phyloP scores from a whole-genome alignment of 2,888 invertebrate species.

The Aspidapion aeneum region DNA sequence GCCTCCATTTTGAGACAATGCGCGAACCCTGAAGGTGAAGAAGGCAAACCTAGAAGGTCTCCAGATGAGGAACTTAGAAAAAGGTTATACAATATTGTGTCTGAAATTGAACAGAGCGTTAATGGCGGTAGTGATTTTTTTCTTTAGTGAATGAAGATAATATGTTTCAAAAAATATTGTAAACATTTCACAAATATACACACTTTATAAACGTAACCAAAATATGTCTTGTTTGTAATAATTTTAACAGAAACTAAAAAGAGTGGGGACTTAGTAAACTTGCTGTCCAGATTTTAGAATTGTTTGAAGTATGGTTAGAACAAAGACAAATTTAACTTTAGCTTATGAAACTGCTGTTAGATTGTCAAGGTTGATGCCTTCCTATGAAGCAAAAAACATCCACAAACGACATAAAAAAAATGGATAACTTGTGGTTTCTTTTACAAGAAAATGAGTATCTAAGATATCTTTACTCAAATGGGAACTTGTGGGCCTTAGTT shows the following conservation, averaged over 20 bases:
- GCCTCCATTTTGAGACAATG: conserved; percentile 57
- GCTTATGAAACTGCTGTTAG: conserved; percentile 50
- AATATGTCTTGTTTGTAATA: conserved; percentile 51
- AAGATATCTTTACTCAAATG: conserved; percentile 61
- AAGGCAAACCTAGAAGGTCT: conserved; percentile 49
- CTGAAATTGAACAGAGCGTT: conserved; percentile 48
- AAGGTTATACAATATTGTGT: conserved; percentile 53
- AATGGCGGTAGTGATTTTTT: conserved; percentile 41
- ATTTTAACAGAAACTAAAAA: conserved; percentile 52
- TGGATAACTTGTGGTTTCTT: conserved; percentile 61
- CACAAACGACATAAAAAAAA: conserved; percentile 50
- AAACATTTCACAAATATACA: neutral
- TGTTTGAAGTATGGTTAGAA: conserved; percentile 56
- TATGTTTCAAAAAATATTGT: neutral
- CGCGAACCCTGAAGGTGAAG: conserved; percentile 53
- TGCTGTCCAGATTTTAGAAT: conserved; percentile 59
- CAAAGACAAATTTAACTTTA: too few relatives aligned
- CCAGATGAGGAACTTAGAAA: conserved; percentile 51
- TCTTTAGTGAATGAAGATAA: conserved; percentile 28
- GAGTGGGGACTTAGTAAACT: conserved; percentile 56
- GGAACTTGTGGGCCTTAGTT: conserved; percentile 61
- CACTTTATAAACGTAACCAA: neutral
- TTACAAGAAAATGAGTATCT: conserved; percentile 59
- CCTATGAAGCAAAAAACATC: conserved; percentile 46
- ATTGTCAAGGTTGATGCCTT: conserved; percentile 49